A percentile compares a stretch with the other conserved stretches of the same genome.
phyloP scores from a whole-genome alignment of 2,888 invertebrate species.

The Macropis europaea region DNA sequence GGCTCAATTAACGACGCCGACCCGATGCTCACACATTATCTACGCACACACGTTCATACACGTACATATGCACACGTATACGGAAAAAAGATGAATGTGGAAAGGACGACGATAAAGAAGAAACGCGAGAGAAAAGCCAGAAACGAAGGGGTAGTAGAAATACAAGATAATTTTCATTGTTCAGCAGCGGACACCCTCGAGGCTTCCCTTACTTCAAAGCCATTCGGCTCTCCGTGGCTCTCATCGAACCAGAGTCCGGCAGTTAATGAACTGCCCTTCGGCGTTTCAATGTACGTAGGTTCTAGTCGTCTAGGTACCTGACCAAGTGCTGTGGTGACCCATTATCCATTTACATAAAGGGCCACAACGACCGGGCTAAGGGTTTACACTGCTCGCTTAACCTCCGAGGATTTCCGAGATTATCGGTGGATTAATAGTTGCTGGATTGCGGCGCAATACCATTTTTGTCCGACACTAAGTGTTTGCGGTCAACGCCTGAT shows the following conservation, averaged over 20 bases:
- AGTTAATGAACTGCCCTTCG: constrained; percentile 71
- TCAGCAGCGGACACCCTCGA: constrained; percentile 61
- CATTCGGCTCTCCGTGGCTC: constrained; percentile 54
- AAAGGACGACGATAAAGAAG: not conserved
- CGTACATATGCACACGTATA: too few relatives aligned
- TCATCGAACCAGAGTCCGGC: constrained; percentile 62
- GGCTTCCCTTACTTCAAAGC: constrained; percentile 68
- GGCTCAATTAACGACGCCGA: constrained; percentile 51
- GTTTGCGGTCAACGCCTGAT: not conserved
- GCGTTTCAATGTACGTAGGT: constrained; percentile 51
- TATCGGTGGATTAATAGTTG: constrained; percentile 16
- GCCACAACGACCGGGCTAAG: constrained; percentile 42
- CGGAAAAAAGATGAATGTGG: constrained; percentile 21
- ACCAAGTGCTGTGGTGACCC: constrained; percentile 51
- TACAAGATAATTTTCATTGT: constrained; percentile 68
- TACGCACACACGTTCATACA: not conserved
- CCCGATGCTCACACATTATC: not conserved
- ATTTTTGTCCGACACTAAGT: not conserved
- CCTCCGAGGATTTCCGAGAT: constrained; percentile 21
- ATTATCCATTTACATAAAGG: constrained; percentile 66
- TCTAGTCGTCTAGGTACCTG: constrained; percentile 50
- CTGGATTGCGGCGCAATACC: not conserved
- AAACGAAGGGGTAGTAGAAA: constrained; percentile 27
- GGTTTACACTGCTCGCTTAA: constrained; percentile 41
- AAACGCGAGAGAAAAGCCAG: not conserved